Evolutionary conservation across 2,113 vertebrate genomes (phyloP).

Genomic region (Halcyon malimbica): DNA sequence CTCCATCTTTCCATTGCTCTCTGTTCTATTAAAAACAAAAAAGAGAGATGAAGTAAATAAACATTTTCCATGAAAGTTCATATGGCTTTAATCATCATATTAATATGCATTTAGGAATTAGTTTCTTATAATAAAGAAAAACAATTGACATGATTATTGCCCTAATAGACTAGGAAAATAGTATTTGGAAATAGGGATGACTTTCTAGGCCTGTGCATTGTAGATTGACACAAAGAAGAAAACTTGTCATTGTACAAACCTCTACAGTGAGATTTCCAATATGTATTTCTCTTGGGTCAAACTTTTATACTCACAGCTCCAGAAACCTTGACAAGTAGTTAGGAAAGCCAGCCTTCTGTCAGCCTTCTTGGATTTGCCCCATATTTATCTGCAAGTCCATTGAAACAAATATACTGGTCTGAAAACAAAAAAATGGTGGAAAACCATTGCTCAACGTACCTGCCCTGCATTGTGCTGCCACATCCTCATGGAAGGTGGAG

Average conservation of each 20-base stretch:
- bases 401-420: background rate
- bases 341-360: background rate
- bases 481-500: background rate
- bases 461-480: background rate
- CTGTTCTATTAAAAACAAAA: background rate
- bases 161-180: background rate
- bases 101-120: background rate
- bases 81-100: background rate
- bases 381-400: too few species aligned
- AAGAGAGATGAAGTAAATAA: background rate
- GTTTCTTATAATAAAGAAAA: background rate
- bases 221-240: background rate
- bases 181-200: background rate
- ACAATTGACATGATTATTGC: background rate
- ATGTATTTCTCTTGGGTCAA: background rate
- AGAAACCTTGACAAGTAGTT: background rate
- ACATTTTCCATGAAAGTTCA: background rate
- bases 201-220: background rate
- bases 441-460: background rate
- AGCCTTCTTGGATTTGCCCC: background rate
- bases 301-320: background rate
- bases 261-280: background rate
- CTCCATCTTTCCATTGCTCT: background rate
- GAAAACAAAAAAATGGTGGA: background rate
- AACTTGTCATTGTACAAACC: background rate